phyloP scores from a whole-genome alignment of 2,113 vertebrate genomes.

The Hemibagrus wyckioides region DNA sequence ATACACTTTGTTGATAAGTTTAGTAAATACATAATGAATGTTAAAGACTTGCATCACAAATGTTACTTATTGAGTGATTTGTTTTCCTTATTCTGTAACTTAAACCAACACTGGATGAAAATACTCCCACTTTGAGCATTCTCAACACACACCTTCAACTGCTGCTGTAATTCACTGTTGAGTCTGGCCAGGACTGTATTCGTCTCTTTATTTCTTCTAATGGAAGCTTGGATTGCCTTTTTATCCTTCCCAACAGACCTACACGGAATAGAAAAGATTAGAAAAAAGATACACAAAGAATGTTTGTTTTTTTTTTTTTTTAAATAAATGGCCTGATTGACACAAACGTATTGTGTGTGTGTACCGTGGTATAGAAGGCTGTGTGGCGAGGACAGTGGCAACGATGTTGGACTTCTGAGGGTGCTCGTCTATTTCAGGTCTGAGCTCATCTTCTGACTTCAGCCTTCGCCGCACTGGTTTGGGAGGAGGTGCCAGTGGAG shows the following conservation, averaged over 20 bases:
- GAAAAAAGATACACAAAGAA: background rate
- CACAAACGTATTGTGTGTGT: background rate
- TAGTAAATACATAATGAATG: too few relatives aligned
- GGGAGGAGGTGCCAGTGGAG: conserved; percentile 92
- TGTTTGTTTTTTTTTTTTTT: too few relatives aligned
- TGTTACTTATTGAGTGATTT: too few relatives aligned
- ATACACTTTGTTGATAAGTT: too few relatives aligned
- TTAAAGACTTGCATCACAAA: too few relatives aligned
- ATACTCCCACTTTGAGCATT: background rate
- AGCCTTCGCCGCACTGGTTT: conserved; percentile 93
- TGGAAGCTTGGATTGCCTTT: conserved; percentile 98
- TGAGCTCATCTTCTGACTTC: conserved; percentile 96
- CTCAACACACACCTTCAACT: conserved; percentile 85
- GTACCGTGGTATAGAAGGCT: conserved; percentile 95
- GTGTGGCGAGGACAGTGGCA: conserved; percentile 85
- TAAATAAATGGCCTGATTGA: background rate
- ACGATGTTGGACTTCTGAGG: conserved; percentile 87
- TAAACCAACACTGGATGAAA: too few relatives aligned
- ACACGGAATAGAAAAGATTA: background rate
- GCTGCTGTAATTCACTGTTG: conserved; percentile 97
- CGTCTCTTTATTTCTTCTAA: conserved; percentile 98
- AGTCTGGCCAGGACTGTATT: conserved; percentile 97
- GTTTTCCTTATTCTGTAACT: too few relatives aligned
- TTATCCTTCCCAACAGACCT: conserved; percentile 98
- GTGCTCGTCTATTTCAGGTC: conserved; percentile 87